Base-by-base conservation (phyloP, 1,140 invertebrate species). In the Cotesia glomerata region DNA sequence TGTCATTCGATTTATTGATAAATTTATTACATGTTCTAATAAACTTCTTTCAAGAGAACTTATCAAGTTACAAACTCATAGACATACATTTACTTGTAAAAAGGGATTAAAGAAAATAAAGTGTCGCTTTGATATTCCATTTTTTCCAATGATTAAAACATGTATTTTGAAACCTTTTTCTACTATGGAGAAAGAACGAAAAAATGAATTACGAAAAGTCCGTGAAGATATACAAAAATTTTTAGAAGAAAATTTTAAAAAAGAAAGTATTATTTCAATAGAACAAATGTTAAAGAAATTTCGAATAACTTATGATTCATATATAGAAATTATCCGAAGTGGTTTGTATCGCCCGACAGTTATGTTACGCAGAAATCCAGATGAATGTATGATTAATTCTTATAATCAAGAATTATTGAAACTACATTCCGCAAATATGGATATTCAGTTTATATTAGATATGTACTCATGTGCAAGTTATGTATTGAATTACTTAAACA, bases 51-150 rank as follows among this genome's bases (percentile, higher is more conserved):
- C 32, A 72, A 34, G 64, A 39, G 52, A 26, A 13, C 56, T 59
- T n/a, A 62, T 70, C 18, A 36, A 62, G 36, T 65, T 52, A 51
- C 76, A 75, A 64, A 61, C 61, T 45, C 76, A 75, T 52, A 64
- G 49, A 49, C 71, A 77, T 51, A 75, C 59, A 16, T 63, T 69
- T 9, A 73, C 72, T 11, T 77, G 74, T 64, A 70, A 75, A 45
- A 77, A 75, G 67, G 73, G 58, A 62, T 70, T 63, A 62, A 66
- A 69, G 4, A 62, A 69, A 54, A 58, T 67, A 58, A n/a, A 59
- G 32, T 77, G 76, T 66, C 64, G 76, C 49, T 77, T 75, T 51
- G 71, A 64, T 14, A 72, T 74, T 70, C 74, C 74, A 0, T 63
- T 61, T 58, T 74, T 72, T 59, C 74, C 69, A 34, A 72, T 74